These are phyloP conservation scores for Ophioninae sp. DNA, from an alignment of 2,888 invertebrate species.

Conservation along the genomic window DNA sequence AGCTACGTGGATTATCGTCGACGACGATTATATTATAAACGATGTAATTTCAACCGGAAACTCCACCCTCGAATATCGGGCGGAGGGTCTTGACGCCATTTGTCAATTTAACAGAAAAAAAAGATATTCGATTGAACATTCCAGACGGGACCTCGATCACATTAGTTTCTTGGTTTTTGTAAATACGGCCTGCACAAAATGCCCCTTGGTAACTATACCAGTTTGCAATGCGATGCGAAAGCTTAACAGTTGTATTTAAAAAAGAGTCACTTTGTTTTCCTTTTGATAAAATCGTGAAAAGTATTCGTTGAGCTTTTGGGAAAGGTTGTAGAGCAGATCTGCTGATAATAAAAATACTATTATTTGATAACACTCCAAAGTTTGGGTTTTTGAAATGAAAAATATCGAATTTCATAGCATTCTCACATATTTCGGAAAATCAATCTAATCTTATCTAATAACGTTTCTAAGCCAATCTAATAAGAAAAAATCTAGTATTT, in stretches of 20 bases:
- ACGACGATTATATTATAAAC: constrained; percentile 41
- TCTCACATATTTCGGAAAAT: not conserved
- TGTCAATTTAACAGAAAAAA: not conserved
- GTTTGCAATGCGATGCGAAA: not conserved
- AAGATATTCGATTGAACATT: not conserved
- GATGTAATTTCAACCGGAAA: not conserved
- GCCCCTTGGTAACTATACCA: not conserved
- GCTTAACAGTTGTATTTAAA: not conserved
- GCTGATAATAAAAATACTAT: not conserved
- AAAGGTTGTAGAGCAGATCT: not conserved
- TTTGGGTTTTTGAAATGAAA: not conserved
- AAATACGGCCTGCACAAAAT: not conserved
- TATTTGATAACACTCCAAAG: not conserved
- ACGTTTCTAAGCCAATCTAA: too few relatives aligned
- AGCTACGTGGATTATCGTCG: constrained; percentile 47
- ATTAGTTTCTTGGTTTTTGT: not conserved
- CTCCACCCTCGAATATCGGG: not conserved
- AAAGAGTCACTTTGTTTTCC: not conserved
- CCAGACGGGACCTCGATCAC: not conserved
- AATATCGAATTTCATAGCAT: not conserved
- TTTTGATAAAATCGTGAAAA: not conserved
- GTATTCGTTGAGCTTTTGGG: too few relatives aligned
- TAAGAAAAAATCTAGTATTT: too few relatives aligned
- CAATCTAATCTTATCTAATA: not conserved
- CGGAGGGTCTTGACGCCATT: not conserved